Evolutionary conservation across 1,140 invertebrate genomes (phyloP), one percentile per base, ranked within the genome.

Genomic region (Meloidogyne hapla): DNA sequence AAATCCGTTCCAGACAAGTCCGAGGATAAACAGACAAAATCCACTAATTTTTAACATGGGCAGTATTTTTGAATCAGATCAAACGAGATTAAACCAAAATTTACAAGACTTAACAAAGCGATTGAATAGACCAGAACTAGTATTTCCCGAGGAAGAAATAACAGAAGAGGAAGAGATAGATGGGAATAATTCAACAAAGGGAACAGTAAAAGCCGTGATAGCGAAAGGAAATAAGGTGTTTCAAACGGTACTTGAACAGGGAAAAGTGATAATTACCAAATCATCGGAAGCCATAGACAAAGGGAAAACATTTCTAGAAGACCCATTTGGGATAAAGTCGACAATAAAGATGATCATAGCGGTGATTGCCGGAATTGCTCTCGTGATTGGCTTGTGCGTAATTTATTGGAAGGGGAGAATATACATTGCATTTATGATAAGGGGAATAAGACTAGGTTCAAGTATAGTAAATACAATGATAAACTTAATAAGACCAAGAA

Each of bases 51-150:
- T 40, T 8, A 21, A 21, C 2, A 0, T 18, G 28, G 33, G 69
- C 5, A 61, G 28, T 8, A 66, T 66, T 2, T 66, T 66, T n/a
- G 64, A 66, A 6, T 15, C 64, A 12, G 64, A 66, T 15, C 64
- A 66, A n/a, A n/a, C 64, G n/a, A 26, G 64, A 15, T n/a, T 66
- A 2, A 18, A 66, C 15, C 64, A 66, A n/a, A 66, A 33, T n/a
- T 33, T 66, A 10, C 26, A 66, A 18, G 64, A 66, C 18, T 6
- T 66, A 3, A 15, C 64, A 66, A n/a, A 28, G 2, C 10, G 64
- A 12, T 5, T 66, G n/a, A 66, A 12, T n/a, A 1, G 64, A 12
- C 64, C 64, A 12, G 64, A 66, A 33, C n/a, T 66, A 18, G 18
- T 28, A 6, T 12, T 66, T 15, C 64, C 64, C 1, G 64, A 66